Conservation (phyloP, 2,888 invertebrate species). For the Cordilura impudica region DNA sequence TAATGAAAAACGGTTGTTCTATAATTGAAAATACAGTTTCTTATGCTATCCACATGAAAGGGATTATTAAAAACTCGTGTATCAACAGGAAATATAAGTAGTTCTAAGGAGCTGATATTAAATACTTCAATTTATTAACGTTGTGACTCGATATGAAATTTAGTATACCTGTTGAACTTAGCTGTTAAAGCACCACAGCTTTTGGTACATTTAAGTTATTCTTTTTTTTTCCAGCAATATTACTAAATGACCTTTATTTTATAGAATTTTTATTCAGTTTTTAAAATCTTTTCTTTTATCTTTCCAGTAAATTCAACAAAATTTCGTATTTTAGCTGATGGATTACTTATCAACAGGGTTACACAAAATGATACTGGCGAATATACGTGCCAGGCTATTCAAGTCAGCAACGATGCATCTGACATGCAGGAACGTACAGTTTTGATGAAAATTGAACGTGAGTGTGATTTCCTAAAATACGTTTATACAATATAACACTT, state of each 20-base stretch:
- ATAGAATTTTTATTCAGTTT: conserved; percentile 22
- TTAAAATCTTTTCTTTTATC: conserved; percentile 43
- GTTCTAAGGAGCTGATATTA: too few relatives aligned
- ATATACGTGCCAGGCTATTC: conserved; percentile 81
- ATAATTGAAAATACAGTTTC: too few relatives aligned
- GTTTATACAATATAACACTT: conserved; percentile 4
- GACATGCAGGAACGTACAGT: conserved; percentile 80
- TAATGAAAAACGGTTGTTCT: too few relatives aligned
- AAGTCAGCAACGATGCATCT: conserved; percentile 79
- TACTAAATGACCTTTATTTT: conserved; percentile 31
- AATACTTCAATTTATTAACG: conserved; percentile 64
- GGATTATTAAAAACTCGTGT: too few relatives aligned
- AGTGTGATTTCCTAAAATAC: conserved; percentile 73
- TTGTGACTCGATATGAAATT: conserved; percentile 18
- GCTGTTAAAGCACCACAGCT: neutral
- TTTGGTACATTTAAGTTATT: conserved; percentile 4
- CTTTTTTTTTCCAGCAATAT: conserved; percentile 31
- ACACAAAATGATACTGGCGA: conserved; percentile 80
- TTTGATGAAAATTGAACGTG: conserved; percentile 81
- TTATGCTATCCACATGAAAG: too few relatives aligned
- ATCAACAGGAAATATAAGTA: too few relatives aligned
- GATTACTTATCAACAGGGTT: conserved; percentile 80
- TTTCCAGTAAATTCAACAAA: conserved; percentile 73
- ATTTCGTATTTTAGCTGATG: conserved; percentile 79
- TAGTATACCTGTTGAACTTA: neutral